Evolutionary conservation across 2,797 vertebrate species (phyloP).

Genomic region (Crenichthys baileyi): DNA sequence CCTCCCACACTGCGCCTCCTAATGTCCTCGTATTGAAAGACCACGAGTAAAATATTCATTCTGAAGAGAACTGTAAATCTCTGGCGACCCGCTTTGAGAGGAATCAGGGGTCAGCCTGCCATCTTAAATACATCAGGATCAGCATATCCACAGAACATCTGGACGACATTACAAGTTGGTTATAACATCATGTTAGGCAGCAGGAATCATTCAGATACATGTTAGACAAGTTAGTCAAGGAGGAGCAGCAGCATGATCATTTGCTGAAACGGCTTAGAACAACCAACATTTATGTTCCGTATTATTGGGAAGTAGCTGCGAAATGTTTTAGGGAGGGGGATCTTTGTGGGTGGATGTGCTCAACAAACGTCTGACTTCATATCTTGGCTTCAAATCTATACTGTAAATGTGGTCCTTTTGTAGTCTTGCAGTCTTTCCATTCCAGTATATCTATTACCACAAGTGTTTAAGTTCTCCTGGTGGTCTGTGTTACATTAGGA

Average conservation of each 20-base stretch:
- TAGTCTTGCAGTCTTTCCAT: neutral
- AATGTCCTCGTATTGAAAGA: conserved; percentile 36
- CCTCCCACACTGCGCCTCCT: conserved; percentile 52
- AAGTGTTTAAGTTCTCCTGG: neutral
- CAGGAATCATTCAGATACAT: conserved; percentile 35
- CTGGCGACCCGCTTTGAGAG: conserved; percentile 56
- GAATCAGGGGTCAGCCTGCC: conserved; percentile 66
- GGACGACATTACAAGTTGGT: conserved; percentile 61
- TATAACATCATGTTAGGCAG: conserved; percentile 28
- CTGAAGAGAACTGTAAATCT: conserved; percentile 62
- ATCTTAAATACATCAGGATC: conserved; percentile 66
- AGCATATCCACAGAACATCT: conserved; percentile 64
- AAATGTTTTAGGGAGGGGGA: neutral
- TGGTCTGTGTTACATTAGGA: neutral
- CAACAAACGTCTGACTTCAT: conserved; percentile 2
- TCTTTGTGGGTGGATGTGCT: neutral
- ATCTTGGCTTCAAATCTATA: conserved; percentile 5
- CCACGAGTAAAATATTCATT: conserved; percentile 43
- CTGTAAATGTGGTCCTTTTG: conserved; percentile 4
- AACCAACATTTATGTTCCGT: conserved; percentile 5
- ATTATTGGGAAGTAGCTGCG: conserved; percentile 4
- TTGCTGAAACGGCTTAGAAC: neutral
- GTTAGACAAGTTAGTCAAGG: conserved; percentile 12
- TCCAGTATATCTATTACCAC: neutral
- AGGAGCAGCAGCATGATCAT: neutral